Base-by-base conservation (phyloP, 2,797 vertebrate species). In the Falco cherrug region DNA sequence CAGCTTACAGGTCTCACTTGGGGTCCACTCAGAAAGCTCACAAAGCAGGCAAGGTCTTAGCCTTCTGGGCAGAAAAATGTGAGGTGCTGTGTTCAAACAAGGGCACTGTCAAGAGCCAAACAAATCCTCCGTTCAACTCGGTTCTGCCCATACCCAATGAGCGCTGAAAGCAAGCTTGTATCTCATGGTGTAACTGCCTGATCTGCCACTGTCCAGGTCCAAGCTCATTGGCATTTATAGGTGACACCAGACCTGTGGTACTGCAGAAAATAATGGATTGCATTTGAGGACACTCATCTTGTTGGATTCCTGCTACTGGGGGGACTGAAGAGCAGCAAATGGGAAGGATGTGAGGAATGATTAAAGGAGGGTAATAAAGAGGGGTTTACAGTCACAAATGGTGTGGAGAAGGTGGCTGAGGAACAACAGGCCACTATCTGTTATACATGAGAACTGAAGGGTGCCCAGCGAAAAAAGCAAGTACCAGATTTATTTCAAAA, bases 401-500 rank as follows among this genome's bases (percentile, higher is more conserved):
- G 26, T 74, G 25, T 13, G 68, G 28, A 74, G 33, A 90, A 91
- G 37, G 68, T 87, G 61, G 10, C 47, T 89, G 64, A 87, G 75
- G n/a, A 89, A 25, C 5, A 89, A 14, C 3, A 6, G 16, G 47
- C 15, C 29, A 26, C 81, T 76, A 47, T 70, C 90, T 48, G 33
- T 88, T 74, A 67, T 26, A 21, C 54, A 29, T 10, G 48, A 87
- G 71, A 77, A 28, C 53, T 35, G 53, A 93, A 89, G 45, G 22
- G n/a, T 47, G 82, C 56, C 31, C 41, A 50, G 41, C 61, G 60
- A 91, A 91, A 83, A 85, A 53, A 95, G 64, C 89, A 91, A 95
- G 84, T n/a, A 80, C 64, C 17, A 77, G 73, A 63, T 92, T 94
- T 71, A 71, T 85, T 95, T 96, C 71, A 75, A 84, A 96, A 91